Evolutionary conservation across 2,113 vertebrate species (phyloP), one percentile per base, ranked within the genome.

Genomic region (Poeciliopsis occidentalis): DNA sequence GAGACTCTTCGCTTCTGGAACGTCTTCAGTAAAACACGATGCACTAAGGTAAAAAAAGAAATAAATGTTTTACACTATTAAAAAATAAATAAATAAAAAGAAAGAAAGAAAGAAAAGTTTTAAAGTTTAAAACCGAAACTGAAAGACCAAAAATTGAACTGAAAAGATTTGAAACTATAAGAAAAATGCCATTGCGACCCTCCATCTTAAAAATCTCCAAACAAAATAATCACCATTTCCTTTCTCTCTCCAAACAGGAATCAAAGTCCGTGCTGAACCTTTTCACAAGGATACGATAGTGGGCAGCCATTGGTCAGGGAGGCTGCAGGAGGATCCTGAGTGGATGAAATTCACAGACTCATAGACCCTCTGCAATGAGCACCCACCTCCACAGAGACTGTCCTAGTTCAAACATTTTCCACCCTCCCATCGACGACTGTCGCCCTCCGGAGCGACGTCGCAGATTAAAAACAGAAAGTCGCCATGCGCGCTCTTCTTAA

Each of bases 1-100:
- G 95, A 96, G 85, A 96, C 95, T 0, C 89, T 96, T 41, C 92
- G 95, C 67, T 96, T 96, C 87, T 96, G 95, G 95, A 96, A 95
- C 34, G 94, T 96, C 85, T 96, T 96, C 88, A 96, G 94, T 80
- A 96, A 96, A 85, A 95, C 95, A 12, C 94, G 95, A 41, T 96
- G 94, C 87, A 95, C 95, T 47, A 96, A 96, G 95, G 95, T 37
- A 0, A 37, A 37, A 37, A 37, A 37, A 34, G 10, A 34, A 32
- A 32, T 8, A 8, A 34, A 10, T 8, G 7, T 34, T 34, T 34
- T 8, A 10, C 10, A 34, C 34, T 10, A 11, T 34, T 37, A 2
- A 37, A 37, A 37, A 37, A 34, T 10, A 34, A 34, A 34, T 8
- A 8, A 34, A 11, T 34, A 29, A 27, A 27, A 27, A 27, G 27